phyloP scores from a whole-genome alignment of 2,888 invertebrate genomes.

The Eilema depressum region DNA sequence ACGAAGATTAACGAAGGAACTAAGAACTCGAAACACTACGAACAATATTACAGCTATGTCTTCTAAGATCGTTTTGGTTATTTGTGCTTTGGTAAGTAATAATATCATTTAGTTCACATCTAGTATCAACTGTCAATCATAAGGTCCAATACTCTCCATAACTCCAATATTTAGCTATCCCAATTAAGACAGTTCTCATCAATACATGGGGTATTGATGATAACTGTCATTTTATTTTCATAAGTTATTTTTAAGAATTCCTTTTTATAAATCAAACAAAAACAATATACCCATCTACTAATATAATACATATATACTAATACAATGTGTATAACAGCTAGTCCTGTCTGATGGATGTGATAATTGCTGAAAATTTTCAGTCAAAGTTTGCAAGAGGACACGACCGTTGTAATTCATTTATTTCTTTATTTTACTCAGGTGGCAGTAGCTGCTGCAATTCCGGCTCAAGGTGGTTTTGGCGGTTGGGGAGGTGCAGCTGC shows the following conservation, averaged over 20 bases:
- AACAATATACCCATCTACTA: background rate
- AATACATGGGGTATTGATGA: no score
- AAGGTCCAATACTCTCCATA: background rate
- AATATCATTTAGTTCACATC: background rate
- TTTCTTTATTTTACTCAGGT: slow-evolving; percentile 55
- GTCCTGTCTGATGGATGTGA: background rate
- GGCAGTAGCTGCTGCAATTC: slow-evolving; percentile 66
- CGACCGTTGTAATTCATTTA: background rate
- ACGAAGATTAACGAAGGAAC: slow-evolving; percentile 49
- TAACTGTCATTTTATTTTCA: no score
- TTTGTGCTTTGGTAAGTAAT: slow-evolving; percentile 75
- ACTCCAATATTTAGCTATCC: background rate
- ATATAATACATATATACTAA: no score
- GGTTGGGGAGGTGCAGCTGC: slow-evolving; percentile 47
- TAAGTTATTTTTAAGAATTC: no score
- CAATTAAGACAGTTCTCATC: background rate
- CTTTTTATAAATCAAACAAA: background rate
- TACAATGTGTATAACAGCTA: no score
- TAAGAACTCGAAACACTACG: slow-evolving; percentile 56
- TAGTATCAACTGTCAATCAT: background rate
- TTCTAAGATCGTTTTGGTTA: slow-evolving; percentile 68
- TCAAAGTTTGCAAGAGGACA: background rate
- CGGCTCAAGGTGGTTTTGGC: slow-evolving; percentile 52
- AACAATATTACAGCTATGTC: slow-evolving; percentile 66
- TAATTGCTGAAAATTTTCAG: background rate